Evolutionary conservation across 2,888 invertebrate genomes (phyloP).

Genomic region (Lymantria dispar): DNA sequence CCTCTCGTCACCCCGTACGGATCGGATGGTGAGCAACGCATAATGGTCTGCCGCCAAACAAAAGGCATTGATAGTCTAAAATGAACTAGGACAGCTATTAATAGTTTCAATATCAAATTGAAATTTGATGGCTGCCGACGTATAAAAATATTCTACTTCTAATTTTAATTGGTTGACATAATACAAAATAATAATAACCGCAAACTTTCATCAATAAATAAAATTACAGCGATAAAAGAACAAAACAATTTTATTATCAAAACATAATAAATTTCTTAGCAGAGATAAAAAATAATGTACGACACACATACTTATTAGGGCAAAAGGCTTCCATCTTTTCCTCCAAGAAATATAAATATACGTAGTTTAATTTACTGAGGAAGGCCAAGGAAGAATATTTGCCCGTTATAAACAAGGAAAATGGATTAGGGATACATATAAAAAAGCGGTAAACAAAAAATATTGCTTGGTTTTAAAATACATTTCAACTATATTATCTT

Average conservation of each 20-base stretch:
- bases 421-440: slow-evolving; percentile 4
- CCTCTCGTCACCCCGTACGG: no score
- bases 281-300: slow-evolving; percentile 20
- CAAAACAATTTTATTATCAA: slow-evolving; percentile 7
- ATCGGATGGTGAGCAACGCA: no score
- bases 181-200: background rate
- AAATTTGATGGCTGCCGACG: no score
- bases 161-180: no score
- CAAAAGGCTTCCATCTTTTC: slow-evolving; percentile 9
- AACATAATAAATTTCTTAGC: slow-evolving; percentile 20
- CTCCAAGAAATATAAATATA: slow-evolving; percentile 1
- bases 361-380: slow-evolving; percentile 25
- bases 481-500: no score
- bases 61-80: no score
- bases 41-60: no score
- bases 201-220: slow-evolving; percentile 1
- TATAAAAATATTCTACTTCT: no score
- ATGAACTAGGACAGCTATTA: no score
- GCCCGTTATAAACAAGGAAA: slow-evolving; percentile 7
- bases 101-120: no score
- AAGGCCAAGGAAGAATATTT: background rate
- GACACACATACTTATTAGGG: slow-evolving; percentile 15
- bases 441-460: background rate
- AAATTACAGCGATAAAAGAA: slow-evolving; percentile 1
- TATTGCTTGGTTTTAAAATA: background rate